Conservation (phyloP, 1,140 invertebrate genomes). For the Drosophila virilis region DNA sequence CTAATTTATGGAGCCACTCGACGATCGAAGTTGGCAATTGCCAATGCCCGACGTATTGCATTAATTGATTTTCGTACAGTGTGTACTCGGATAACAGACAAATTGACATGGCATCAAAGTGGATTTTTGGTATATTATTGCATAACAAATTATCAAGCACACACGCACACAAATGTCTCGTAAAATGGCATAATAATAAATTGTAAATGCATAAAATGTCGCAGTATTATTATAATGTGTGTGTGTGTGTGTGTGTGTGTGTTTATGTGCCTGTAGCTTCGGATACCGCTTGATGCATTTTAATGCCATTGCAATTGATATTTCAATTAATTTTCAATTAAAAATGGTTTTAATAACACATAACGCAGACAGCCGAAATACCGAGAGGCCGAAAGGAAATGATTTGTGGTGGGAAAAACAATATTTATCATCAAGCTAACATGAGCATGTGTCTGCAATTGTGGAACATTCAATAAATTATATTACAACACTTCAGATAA, state of each 20-base stretch:
- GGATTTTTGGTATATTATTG: constrained; percentile 44
- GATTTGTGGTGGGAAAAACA: constrained; percentile 17
- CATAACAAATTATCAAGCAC: constrained; percentile 50
- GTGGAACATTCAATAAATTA: not conserved
- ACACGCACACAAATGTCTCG: constrained; percentile 21
- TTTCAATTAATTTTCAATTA: constrained; percentile 79
- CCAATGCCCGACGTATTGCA: too few relatives aligned
- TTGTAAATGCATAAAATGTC: constrained; percentile 63
- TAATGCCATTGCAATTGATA: constrained; percentile 72
- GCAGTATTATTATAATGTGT: constrained; percentile 50
- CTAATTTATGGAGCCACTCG: constrained; percentile 43
- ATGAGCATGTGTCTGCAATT: not conserved
- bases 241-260: not conserved
- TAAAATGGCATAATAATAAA: constrained; percentile 52
- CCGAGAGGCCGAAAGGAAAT: not conserved
- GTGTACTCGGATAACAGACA: constrained; percentile 27
- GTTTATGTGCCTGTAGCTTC: constrained; percentile 18
- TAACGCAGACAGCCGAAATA: constrained; percentile 22
- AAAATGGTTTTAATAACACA: constrained; percentile 66
- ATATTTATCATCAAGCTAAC: constrained; percentile 34
- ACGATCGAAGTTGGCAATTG: constrained; percentile 21
- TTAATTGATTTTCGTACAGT: constrained; percentile 14
- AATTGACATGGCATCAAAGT: constrained; percentile 45
- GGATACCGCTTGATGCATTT: constrained; percentile 43
- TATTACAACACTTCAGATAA: not conserved